These are phyloP conservation scores for Poecilobothrus nobilitatus DNA, from an alignment of 2,888 invertebrate genomes.

Conservation along the genomic window DNA sequence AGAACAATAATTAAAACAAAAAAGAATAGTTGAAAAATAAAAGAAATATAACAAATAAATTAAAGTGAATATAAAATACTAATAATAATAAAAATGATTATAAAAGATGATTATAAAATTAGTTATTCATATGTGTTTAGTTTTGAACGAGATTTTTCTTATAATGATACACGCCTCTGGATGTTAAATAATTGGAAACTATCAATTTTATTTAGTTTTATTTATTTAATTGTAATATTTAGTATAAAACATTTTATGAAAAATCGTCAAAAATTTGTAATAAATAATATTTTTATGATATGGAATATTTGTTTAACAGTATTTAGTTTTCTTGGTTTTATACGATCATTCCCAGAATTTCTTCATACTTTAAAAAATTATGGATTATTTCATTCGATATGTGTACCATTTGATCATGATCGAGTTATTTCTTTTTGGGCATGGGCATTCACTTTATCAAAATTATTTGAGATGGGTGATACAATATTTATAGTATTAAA, in stretches of 20 bases:
- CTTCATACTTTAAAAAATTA: conserved; percentile 78
- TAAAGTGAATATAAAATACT: too few relatives aligned
- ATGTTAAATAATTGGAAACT: conserved; percentile 95
- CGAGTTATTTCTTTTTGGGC: conserved; percentile 96
- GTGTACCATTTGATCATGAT: conserved; percentile 86
- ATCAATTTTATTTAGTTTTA: conserved; percentile 74
- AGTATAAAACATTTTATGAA: conserved; percentile 92
- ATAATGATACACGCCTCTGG: conserved; percentile 81
- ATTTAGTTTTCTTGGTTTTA: conserved; percentile 91
- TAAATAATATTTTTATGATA: conserved; percentile 73
- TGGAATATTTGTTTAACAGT: conserved; percentile 91
- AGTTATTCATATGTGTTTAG: conserved; percentile 93
- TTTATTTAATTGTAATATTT: conserved; percentile 91
- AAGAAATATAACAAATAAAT: too few relatives aligned
- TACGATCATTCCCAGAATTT: conserved; percentile 88
- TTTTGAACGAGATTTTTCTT: conserved; percentile 90
- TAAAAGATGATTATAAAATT: conserved; percentile 40
- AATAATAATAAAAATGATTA: neutral
- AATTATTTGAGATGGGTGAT: conserved; percentile 92
- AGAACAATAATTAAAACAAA: too few relatives aligned
- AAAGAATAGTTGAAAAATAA: too few relatives aligned
- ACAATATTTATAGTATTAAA: conserved; percentile 89
- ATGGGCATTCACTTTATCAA: conserved; percentile 92
- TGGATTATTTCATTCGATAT: conserved; percentile 92
- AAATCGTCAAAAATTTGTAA: conserved; percentile 71